A percentile compares a stretch with the other conserved stretches of the same genome.
Evolutionary conservation across 2,888 invertebrate genomes (phyloP).

Genomic region (Limenitis camilla): DNA sequence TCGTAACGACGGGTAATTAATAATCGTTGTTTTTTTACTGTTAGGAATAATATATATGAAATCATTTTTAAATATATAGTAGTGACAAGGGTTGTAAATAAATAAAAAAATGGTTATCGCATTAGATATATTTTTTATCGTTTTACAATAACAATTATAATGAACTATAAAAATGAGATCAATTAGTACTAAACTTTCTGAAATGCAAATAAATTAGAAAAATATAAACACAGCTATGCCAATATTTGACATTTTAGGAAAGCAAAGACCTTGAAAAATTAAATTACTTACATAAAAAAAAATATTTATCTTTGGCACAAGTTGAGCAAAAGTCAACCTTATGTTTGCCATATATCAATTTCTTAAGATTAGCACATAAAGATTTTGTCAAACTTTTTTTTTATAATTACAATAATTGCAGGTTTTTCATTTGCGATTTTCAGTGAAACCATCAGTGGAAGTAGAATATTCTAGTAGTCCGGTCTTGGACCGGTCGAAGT

Average conservation of each 20-base stretch:
- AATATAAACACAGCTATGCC: neutral
- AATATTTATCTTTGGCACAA: conserved; percentile 2
- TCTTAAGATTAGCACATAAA: neutral
- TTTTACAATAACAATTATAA: neutral
- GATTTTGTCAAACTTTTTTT: neutral
- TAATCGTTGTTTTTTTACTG: neutral
- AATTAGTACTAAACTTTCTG: neutral
- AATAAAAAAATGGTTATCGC: neutral
- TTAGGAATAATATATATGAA: too few species aligned
- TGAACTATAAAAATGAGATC: neutral
- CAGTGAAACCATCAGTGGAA: neutral
- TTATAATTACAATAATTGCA: neutral
- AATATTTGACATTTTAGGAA: neutral
- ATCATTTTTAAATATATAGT: neutral
- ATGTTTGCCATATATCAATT: too few species aligned
- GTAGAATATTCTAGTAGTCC: neutral
- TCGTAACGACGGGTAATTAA: too few species aligned
- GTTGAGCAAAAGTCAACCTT: conserved; percentile 7
- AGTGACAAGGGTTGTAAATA: neutral
- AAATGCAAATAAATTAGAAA: conserved; percentile 1
- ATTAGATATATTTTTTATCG: neutral
- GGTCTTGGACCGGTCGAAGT: neutral
- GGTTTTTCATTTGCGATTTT: neutral
- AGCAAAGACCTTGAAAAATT: neutral
- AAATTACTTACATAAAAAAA: neutral